Percentiles rank a stretch among this genome's conserved stretches.
Conservation (phyloP, 2,888 invertebrate species). For the Mesodorylaimus sp. region DNA sequence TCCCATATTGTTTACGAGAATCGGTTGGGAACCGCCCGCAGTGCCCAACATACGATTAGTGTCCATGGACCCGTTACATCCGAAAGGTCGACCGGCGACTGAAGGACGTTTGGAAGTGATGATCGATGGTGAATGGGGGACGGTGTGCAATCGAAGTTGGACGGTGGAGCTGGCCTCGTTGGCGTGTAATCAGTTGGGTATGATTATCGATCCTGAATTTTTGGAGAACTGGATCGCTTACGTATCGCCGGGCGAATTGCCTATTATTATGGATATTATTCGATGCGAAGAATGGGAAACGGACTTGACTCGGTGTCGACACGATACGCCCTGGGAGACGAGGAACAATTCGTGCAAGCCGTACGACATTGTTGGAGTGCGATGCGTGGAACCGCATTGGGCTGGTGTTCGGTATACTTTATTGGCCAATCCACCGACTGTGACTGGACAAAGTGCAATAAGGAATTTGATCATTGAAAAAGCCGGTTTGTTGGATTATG, state of each 20-base stretch:
- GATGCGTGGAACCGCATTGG: slow-evolving; percentile 75
- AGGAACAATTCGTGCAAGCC: no score
- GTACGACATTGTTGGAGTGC: slow-evolving; percentile 36
- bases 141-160: slow-evolving; percentile 92
- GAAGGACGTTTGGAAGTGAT: slow-evolving; percentile 55
- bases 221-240: slow-evolving; percentile 41
- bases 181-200: slow-evolving; percentile 81
- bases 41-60: slow-evolving; percentile 17
- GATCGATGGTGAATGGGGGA: slow-evolving; percentile 76
- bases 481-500: slow-evolving; percentile 77
- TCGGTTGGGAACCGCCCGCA: slow-evolving; percentile 16
- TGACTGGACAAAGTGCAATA: slow-evolving; percentile 49
- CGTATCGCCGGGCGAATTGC: slow-evolving; percentile 20
- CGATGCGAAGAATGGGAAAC: slow-evolving; percentile 72
- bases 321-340: no score
- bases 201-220: slow-evolving; percentile 66
- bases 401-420: slow-evolving; percentile 77
- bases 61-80: not conserved
- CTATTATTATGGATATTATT: slow-evolving; percentile 49
- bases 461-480: slow-evolving; percentile 71
- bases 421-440: slow-evolving; percentile 46
- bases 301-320: slow-evolving; percentile 61
- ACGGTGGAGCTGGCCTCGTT: slow-evolving; percentile 71
- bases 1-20: slow-evolving; percentile 22
- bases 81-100: not conserved